Evolutionary conservation across 23 tunicate genomes (phyloP).

Genomic region (Botrylloides violaceus): DNA sequence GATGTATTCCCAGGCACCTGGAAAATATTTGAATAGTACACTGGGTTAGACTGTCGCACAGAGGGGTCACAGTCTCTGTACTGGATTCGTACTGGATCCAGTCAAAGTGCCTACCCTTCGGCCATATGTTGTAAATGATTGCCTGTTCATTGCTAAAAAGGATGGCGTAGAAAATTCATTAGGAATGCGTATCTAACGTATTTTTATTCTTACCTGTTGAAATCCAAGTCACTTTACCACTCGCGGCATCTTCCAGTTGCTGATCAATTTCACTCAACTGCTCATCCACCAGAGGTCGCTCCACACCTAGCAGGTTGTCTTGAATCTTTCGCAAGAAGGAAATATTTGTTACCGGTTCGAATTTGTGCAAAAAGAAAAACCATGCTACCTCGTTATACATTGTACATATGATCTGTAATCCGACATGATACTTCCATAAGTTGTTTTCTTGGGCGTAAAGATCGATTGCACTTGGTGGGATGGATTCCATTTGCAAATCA

Average conservation of each 20-base stretch:
- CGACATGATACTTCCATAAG: conserved; percentile 77
- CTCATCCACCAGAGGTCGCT: conserved; percentile 46
- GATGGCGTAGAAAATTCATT: too few species aligned
- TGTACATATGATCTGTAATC: conserved; percentile 52
- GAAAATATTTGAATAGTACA: neutral
- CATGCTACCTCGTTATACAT: conserved; percentile 81
- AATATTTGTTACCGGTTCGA: too few species aligned
- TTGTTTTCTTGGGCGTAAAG: conserved; percentile 60
- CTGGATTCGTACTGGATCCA: too few species aligned
- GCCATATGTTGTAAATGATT: too few species aligned
- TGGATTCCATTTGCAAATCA: conserved; percentile 38
- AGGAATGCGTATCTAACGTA: too few species aligned
- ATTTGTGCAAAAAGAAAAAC: too few species aligned
- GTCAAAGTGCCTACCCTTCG: too few species aligned
- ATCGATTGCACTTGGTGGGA: conserved; percentile 58
- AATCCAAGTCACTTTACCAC: conserved; percentile 63
- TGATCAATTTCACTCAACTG: conserved; percentile 52
- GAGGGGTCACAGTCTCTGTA: too few species aligned
- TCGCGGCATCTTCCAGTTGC: conserved; percentile 41
- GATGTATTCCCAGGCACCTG: conserved; percentile 88
- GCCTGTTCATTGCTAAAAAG: too few species aligned
- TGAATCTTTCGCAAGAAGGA: conserved; percentile 1
- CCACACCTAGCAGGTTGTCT: conserved; percentile 54
- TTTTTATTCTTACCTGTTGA: conserved; percentile 50
- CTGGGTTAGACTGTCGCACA: neutral